phyloP scores from a whole-genome alignment of 2,113 vertebrate genomes.

The Oenanthe melanoleuca region DNA sequence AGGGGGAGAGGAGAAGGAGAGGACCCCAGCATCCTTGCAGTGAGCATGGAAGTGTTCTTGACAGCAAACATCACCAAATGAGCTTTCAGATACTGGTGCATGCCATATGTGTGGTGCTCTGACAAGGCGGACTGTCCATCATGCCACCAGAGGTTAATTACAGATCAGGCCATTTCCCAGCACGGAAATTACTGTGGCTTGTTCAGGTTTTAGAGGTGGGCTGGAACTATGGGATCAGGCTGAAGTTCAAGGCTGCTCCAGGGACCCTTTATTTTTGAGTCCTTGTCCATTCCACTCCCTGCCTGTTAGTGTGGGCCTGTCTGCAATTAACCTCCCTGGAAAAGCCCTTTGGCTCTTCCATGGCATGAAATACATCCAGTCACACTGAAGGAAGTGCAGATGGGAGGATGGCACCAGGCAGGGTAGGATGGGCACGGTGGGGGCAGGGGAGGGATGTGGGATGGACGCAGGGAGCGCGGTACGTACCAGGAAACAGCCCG shows the following conservation, averaged over 20 bases:
- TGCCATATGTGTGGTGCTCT: fast-evolving
- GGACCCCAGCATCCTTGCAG: not conserved
- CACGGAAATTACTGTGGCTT: not conserved
- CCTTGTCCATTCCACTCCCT: not conserved
- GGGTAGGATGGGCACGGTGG: fast-evolving
- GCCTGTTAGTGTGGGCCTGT: not conserved
- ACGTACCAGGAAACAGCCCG: constrained; percentile 88
- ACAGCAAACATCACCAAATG: not conserved
- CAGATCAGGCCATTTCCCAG: constrained; percentile 3
- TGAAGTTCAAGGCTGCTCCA: not conserved
- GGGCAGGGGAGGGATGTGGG: not conserved
- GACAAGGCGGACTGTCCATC: fast-evolving
- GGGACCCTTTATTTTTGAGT: not conserved
- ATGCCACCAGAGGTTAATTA: not conserved
- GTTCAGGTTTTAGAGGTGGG: not conserved
- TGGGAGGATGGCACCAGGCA: not conserved
- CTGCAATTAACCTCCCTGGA: constrained; percentile 16
- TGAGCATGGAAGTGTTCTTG: not conserved
- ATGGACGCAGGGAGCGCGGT: not conserved
- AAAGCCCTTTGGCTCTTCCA: not conserved
- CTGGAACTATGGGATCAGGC: not conserved
- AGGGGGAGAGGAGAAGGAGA: not conserved
- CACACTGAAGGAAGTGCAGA: not conserved
- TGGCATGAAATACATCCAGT: not conserved
- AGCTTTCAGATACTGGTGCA: not conserved